Percentiles rank a stretch among this genome's conserved stretches.
phyloP scores from a whole-genome alignment of 2,888 invertebrate genomes.

The Eutolmus rufibarbis region DNA sequence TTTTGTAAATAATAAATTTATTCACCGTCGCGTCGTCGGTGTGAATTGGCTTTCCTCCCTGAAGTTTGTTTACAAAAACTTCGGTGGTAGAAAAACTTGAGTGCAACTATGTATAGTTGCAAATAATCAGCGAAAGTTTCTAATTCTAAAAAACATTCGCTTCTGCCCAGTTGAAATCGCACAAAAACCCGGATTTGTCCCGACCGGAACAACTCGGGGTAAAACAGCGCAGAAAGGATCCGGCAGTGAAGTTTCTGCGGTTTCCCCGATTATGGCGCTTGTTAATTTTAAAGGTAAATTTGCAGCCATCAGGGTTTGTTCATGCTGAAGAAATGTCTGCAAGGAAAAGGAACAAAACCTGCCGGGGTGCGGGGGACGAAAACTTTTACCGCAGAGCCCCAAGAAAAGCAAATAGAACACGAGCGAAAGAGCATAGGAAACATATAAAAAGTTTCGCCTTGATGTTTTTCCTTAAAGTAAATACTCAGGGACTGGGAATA shows the following conservation, averaged over 20 bases:
- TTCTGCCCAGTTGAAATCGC: not conserved
- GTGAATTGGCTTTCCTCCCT: not conserved
- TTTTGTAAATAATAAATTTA: not conserved
- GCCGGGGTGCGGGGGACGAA: not conserved
- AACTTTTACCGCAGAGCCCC: constrained; percentile 25
- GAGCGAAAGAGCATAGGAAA: constrained; percentile 3
- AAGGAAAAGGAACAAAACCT: constrained; percentile 1
- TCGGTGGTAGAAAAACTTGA: not conserved
- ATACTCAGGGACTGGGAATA: constrained; percentile 27
- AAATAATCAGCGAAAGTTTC: not conserved
- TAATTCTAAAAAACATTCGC: not conserved
- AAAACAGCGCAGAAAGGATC: not conserved
- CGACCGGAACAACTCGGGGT: not conserved
- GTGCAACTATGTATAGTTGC: not conserved
- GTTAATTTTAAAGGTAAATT: constrained; percentile 22
- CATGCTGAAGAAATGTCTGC: constrained; percentile 33
- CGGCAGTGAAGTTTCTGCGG: not conserved
- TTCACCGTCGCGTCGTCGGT: not conserved
- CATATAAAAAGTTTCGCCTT: constrained; percentile 20
- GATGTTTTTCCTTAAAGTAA: constrained; percentile 25
- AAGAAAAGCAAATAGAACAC: constrained; percentile 15
- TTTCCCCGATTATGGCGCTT: not conserved
- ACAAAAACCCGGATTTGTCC: not conserved
- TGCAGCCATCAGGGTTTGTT: constrained; percentile 24
- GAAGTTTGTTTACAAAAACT: not conserved